Evolutionary conservation across 2,888 invertebrate genomes (phyloP).

Genomic region (Sepioteuthis lessoniana): DNA sequence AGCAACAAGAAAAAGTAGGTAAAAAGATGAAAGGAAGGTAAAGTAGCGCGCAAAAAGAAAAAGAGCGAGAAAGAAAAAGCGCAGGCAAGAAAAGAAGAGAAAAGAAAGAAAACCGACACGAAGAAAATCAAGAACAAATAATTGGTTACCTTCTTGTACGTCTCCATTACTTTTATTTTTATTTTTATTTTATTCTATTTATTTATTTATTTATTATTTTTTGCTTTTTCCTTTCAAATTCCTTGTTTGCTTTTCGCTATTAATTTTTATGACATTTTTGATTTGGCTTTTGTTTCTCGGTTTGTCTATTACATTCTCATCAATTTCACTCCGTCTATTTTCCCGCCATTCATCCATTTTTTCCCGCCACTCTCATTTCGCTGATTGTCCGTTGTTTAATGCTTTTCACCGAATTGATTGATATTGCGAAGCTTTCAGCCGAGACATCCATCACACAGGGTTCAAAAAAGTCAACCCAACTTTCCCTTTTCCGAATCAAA

Average conservation of each 20-base stretch:
- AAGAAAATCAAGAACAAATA: no score
- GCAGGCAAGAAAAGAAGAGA: not conserved
- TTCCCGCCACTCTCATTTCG: not conserved
- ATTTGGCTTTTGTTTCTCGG: slow-evolving; percentile 35
- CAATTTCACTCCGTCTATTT: not conserved
- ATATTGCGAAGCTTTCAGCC: not conserved
- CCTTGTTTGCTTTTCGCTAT: not conserved
- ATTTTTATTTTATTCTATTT: no score
- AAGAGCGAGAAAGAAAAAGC: not conserved
- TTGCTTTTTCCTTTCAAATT: not conserved
- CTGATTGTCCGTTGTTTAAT: not conserved
- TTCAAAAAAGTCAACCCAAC: slow-evolving; percentile 12
- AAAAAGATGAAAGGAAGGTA: no score
- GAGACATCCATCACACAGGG: not conserved
- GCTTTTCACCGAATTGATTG: slow-evolving; percentile 34
- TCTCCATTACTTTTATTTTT: not conserved
- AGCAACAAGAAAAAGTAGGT: not conserved
- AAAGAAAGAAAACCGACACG: not conserved
- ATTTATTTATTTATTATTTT: no score
- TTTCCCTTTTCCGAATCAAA: not conserved
- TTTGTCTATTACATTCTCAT: not conserved
- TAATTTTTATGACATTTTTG: slow-evolving; percentile 12
- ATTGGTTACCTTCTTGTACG: not conserved
- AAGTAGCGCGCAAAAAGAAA: no score
- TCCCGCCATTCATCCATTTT: not conserved